A percentile compares a stretch with the other conserved stretches of the same genome.
phyloP scores from a whole-genome alignment of 2,888 invertebrate genomes.

The Athalia circularis region DNA sequence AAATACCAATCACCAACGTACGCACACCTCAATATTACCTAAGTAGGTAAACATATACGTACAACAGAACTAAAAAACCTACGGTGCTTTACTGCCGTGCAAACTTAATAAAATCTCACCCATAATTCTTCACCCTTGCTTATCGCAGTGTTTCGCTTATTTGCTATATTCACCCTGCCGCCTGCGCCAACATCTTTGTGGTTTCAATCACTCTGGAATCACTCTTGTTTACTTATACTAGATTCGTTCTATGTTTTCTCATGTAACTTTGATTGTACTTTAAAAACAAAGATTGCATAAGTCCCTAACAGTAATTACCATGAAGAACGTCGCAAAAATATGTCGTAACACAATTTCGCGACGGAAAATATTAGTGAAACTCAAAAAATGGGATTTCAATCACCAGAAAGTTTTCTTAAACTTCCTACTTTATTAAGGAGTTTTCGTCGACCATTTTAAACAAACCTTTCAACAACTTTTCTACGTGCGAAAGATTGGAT shows the following conservation, averaged over 20 bases:
- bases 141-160: slow-evolving; percentile 1
- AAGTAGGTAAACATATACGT: slow-evolving; percentile 2
- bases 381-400: too few relatives aligned
- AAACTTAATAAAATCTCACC: slow-evolving; percentile 41
- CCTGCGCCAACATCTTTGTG: background rate
- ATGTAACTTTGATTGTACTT: slow-evolving; percentile 14
- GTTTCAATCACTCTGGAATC: background rate
- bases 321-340: background rate
- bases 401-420: too few relatives aligned
- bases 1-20: background rate
- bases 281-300: background rate
- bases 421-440: too few relatives aligned
- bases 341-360: background rate
- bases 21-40: too few relatives aligned
- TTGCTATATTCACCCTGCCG: slow-evolving; percentile 9
- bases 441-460: too few relatives aligned
- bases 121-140: background rate
- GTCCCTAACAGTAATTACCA: background rate
- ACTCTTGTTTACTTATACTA: slow-evolving; percentile 26
- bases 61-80: background rate
- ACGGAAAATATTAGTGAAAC: background rate
- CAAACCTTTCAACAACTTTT: too few relatives aligned
- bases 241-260: background rate
- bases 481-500: too few relatives aligned
- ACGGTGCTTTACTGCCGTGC: slow-evolving; percentile 14